Evolutionary conservation across 2,113 vertebrate genomes (phyloP).

Genomic region (Poeciliopsis retropinna): DNA sequence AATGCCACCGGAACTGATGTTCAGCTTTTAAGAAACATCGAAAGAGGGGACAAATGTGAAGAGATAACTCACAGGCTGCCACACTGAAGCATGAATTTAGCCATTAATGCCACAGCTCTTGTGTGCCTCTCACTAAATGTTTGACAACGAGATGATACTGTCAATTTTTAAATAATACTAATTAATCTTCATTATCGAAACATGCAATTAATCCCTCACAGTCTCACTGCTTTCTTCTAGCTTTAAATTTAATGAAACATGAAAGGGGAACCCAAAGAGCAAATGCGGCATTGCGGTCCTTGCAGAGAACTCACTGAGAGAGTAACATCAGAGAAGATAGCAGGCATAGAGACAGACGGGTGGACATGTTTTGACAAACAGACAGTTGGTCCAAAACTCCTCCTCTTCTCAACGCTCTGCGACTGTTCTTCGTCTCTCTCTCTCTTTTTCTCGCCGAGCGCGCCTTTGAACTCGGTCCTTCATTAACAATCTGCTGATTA

Average conservation of each 20-base stretch:
- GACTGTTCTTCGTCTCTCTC: slow-evolving; percentile 46
- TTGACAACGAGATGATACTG: slow-evolving; percentile 69
- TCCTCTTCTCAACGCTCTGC: slow-evolving; percentile 56
- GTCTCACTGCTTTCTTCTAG: slow-evolving; percentile 61
- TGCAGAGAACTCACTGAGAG: slow-evolving; percentile 65
- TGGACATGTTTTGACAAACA: slow-evolving; percentile 78
- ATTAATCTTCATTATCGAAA: slow-evolving; percentile 77
- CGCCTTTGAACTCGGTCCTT: slow-evolving; percentile 76
- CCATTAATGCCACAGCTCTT: slow-evolving; percentile 60
- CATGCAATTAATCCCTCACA: slow-evolving; percentile 76
- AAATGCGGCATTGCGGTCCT: slow-evolving; percentile 70
- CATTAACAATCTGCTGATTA: slow-evolving; percentile 80
- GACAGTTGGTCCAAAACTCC: slow-evolving; percentile 75
- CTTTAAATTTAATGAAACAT: slow-evolving; percentile 75
- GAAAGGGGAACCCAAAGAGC: slow-evolving; percentile 75
- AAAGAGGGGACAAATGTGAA: slow-evolving; percentile 42
- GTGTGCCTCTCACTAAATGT: slow-evolving; percentile 56
- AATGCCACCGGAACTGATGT: slow-evolving; percentile 60
- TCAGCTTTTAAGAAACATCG: slow-evolving; percentile 49
- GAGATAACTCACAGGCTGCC: slow-evolving; percentile 59
- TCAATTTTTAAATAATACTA: slow-evolving; percentile 79
- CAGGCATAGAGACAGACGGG: slow-evolving; percentile 54
- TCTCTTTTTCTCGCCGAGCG: slow-evolving; percentile 25
- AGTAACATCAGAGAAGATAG: slow-evolving; percentile 68
- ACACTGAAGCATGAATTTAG: slow-evolving; percentile 50